A percentile compares a stretch with the other conserved stretches of the same genome.
Evolutionary conservation across 2,113 vertebrate genomes (phyloP).

Genomic region (Leptodactylus fuscus): DNA sequence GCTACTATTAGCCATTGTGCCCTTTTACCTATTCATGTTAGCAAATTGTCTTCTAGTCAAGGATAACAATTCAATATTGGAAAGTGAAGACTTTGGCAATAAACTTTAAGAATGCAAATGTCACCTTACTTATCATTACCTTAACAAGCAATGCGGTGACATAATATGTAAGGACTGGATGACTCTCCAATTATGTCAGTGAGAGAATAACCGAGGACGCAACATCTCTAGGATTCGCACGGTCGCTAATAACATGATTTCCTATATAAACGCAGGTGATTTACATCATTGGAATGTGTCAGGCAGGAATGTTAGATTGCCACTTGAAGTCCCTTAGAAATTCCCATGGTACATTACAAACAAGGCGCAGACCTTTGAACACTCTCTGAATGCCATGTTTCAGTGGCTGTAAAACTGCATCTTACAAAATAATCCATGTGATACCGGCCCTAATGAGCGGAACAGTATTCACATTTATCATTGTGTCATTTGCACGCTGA

Average conservation of each 20-base stretch:
- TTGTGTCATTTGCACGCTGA: slow-evolving; percentile 20
- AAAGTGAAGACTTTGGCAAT: slow-evolving; percentile 12
- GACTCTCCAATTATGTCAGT: slow-evolving; percentile 29
- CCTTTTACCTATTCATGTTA: slow-evolving; percentile 28
- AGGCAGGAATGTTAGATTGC: neutral
- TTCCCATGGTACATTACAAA: slow-evolving; percentile 1
- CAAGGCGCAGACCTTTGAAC: neutral
- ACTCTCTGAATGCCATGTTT: slow-evolving; percentile 11
- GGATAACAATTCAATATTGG: slow-evolving; percentile 29
- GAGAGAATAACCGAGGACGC: neutral
- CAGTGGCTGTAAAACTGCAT: slow-evolving; percentile 11
- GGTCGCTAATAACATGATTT: neutral
- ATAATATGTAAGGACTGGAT: slow-evolving; percentile 21
- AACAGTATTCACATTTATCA: slow-evolving; percentile 34
- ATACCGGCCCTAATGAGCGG: slow-evolving; percentile 1
- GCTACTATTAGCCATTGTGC: slow-evolving; percentile 34
- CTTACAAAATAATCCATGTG: slow-evolving; percentile 13
- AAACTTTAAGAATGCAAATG: neutral
- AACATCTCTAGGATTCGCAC: neutral
- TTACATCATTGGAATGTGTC: slow-evolving; percentile 3
- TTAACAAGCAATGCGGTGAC: neutral
- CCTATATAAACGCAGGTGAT: neutral
- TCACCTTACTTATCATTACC: neutral
- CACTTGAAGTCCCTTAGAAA: neutral
- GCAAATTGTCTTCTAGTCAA: slow-evolving; percentile 22